A percentile compares a stretch with the other conserved stretches of the same genome.
Conservation (phyloP, 2,113 vertebrate genomes). For the Alethe castanea region DNA sequence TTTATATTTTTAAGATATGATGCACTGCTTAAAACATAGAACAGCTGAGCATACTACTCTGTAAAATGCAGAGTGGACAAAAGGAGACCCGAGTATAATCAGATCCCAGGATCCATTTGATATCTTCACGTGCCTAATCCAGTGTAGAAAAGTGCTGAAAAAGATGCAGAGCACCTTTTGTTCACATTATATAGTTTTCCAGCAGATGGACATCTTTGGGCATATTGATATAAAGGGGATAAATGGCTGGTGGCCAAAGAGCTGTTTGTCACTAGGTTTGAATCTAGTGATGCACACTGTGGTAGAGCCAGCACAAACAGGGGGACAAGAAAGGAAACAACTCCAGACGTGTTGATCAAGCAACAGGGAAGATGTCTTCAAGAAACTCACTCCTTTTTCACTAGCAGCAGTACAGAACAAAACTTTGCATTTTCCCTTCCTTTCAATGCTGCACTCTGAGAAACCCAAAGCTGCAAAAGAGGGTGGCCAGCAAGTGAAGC, state of each 20-base stretch:
- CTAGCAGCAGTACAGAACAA: neutral
- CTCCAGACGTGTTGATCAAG: rapidly evolving
- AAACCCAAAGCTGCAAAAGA: neutral
- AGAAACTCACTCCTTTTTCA: neutral
- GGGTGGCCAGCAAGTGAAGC: neutral
- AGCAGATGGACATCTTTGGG: neutral
- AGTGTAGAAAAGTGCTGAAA: neutral
- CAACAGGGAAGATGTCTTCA: neutral
- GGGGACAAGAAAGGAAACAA: neutral
- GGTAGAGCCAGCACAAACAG: neutral
- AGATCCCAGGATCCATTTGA: neutral
- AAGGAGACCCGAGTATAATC: neutral
- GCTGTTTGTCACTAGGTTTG: neutral
- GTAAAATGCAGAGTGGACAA: rapidly evolving
- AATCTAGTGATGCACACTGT: neutral
- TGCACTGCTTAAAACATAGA: neutral
- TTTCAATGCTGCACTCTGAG: neutral
- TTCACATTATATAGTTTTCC: neutral
- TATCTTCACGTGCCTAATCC: neutral
- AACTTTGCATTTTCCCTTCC: neutral
- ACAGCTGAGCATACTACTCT: neutral
- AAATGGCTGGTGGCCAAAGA: neutral
- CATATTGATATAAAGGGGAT: neutral
- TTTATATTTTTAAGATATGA: neutral
- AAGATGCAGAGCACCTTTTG: neutral